Base-by-base conservation (phyloP, 92 coral and sea anemone species). In the Parazoanthus swiftii region DNA sequence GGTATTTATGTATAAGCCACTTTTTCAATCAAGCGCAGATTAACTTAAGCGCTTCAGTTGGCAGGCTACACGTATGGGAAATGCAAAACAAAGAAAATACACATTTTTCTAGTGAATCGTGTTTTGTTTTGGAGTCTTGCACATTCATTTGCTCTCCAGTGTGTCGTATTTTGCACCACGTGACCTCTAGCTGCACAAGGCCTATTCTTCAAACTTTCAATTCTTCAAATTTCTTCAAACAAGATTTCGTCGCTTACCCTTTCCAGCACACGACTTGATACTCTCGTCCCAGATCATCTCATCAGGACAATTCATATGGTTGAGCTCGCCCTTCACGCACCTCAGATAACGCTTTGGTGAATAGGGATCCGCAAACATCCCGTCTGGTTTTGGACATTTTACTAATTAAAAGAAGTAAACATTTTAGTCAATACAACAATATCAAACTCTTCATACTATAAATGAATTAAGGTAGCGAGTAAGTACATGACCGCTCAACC, bases 241-340 rank as follows among this genome's bases (percentile, higher is more conserved):
- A 44, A 16, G 59, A 82, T n/a, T 79, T 29, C 38, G 15, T 10
- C 16, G 73, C 93, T 85, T 70, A 93, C 99, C 99, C 88, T 92
- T 93, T 26, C 98, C 97, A 81, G 94, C 92, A 87, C 99, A 97
- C 0, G 99, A 92, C 51, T 90, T 93, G 35, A 91, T 90, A 29
- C 88, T 92, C 42, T 94, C 93, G 74, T 93, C 94, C 98, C 98
- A 97, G 56, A 88, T 92, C 99, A 92, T 93, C 73, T 94, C 95
- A 68, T 93, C 96, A 80, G 95, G 97, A 79, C 99, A 97, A 14
- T 85, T 63, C 93, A 97, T 91, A 80, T 91, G 86, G 88, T 91
- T 91, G 54, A 95, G 94, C n/a, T 77, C 91, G 86, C 92, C 94
- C 86, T 89, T 91, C 18, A 88, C 81, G 71, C 99, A 97, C 74